Evolutionary conservation across 2,797 vertebrate species (phyloP), one percentile per base, ranked within the genome.

Genomic region (Manis crassicaudata): DNA sequence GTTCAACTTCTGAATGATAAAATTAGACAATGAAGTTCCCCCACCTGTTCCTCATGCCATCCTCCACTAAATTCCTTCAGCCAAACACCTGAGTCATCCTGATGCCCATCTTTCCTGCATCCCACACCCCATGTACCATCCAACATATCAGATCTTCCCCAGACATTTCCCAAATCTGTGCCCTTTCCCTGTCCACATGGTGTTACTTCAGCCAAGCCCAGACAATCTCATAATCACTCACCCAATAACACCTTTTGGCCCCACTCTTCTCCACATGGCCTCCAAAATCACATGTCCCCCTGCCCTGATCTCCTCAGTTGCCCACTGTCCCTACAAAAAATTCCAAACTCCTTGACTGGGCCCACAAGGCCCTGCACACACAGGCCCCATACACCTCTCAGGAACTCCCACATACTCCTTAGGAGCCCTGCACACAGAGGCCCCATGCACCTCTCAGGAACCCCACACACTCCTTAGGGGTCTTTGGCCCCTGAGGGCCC

Each of bases 231-330:
- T 52, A 16, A 18, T 10, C 1, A 18, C 23, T 27, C 40, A 16
- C 2, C 40, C 16, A 32, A 0, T 1, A 3, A 29, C 7, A 46
- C 8, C 10, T 0, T 13, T 50, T 11, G 25, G 32, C 25, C 17
- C 1, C 21, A 5, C 6, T 13, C 8, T 20, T 46, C 73, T 46
- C 62, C 65, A 23, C 0, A 1, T 0, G 18, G n/a, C 9, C 12
- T 25, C n/a, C 21, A n/a, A 0, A 14, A 54, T 21, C 68, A 20
- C 17, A 0, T 9, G 1, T 67, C 40, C 20, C 20, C 37, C 35
- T 56, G 52, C 12, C 16, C 12, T 20, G 29, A 29, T 60, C 23
- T 52, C 52, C 14, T 14, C 4, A 11, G 13, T 27, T 32, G 20
- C 3, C 17, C 14, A 20, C 46, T 52, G 13, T 37, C 23, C 27